Percentiles rank a stretch among this genome's conserved stretches.
These are phyloP conservation scores for Pherbina coryleti DNA, from an alignment of 2,888 invertebrate genomes.

Conservation along the genomic window DNA sequence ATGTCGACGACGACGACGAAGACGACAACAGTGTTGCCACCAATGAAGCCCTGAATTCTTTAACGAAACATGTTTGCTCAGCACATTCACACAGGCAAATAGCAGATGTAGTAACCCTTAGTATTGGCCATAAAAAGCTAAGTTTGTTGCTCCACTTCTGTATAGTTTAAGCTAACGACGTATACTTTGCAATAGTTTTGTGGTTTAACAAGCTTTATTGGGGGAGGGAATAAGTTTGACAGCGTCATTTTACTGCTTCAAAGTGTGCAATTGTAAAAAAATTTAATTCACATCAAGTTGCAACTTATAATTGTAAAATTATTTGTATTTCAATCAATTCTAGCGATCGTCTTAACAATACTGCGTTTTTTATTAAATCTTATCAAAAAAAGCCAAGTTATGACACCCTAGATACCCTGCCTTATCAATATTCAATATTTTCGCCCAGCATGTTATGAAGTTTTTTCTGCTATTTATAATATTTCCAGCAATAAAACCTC, in stretches of 20 bases:
- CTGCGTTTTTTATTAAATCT: too few species aligned
- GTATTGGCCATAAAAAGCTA: constrained; percentile 12
- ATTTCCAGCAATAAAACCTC: too few species aligned
- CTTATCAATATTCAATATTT: too few species aligned
- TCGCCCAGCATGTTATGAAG: too few species aligned
- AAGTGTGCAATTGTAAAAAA: background rate
- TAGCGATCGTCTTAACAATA: too few species aligned
- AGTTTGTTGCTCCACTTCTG: constrained; percentile 14
- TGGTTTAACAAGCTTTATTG: background rate
- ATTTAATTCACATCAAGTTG: background rate
- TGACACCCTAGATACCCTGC: too few species aligned
- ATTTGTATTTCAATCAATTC: too few species aligned
- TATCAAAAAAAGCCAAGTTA: too few species aligned
- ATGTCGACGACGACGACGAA: background rate
- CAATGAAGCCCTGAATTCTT: constrained; percentile 22
- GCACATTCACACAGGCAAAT: background rate
- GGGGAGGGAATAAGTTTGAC: too few species aligned
- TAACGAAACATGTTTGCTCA: background rate
- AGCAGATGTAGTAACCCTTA: background rate
- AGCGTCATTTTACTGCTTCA: background rate
- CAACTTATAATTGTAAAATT: too few species aligned
- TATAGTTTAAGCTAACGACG: background rate
- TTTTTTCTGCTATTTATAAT: too few species aligned
- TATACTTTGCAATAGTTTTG: background rate
- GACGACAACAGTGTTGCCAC: background rate